A percentile compares a stretch with the other conserved stretches of the same genome.
Conservation (phyloP, 2,888 invertebrate species). For the Steinernema carpocapsae region DNA sequence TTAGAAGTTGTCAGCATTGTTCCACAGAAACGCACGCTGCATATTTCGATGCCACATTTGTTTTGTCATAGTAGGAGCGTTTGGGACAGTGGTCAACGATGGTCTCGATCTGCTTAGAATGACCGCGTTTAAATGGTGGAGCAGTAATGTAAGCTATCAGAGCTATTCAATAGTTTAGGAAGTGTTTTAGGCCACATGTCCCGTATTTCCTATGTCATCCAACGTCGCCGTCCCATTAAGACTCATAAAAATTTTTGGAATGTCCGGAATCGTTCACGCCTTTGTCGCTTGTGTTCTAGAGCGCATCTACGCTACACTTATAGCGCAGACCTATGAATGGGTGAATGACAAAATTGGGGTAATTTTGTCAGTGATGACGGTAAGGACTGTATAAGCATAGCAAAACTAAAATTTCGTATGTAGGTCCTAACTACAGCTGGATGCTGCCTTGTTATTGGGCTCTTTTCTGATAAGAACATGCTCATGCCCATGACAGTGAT, state of each 20-base stretch:
- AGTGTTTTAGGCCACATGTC: not conserved
- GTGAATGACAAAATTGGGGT: not conserved
- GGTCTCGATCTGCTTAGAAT: constrained; percentile 2
- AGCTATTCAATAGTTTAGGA: not conserved
- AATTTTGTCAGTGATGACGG: not conserved
- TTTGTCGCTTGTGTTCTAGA: constrained; percentile 1
- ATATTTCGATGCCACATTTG: not conserved
- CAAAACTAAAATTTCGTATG: too few relatives aligned
- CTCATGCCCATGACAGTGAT: constrained; percentile 4
- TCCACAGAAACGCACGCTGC: not conserved
- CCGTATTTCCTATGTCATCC: not conserved
- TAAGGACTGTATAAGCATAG: too few relatives aligned
- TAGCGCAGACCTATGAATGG: constrained; percentile 8
- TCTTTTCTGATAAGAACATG: not conserved
- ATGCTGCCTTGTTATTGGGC: constrained; percentile 5
- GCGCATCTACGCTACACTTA: constrained; percentile 7
- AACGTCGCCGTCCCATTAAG: not conserved
- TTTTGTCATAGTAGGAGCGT: not conserved
- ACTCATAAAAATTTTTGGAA: constrained; percentile 5
- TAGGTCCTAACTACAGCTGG: too few relatives aligned
- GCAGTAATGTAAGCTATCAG: not conserved
- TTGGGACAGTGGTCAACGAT: not conserved
- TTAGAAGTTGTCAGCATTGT: not conserved
- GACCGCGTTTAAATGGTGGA: not conserved
- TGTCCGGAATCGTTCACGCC: not conserved